A percentile compares a stretch with the other conserved stretches of the same genome.
phyloP scores from a whole-genome alignment of 2,113 vertebrate genomes.

The Morone saxatilis region DNA sequence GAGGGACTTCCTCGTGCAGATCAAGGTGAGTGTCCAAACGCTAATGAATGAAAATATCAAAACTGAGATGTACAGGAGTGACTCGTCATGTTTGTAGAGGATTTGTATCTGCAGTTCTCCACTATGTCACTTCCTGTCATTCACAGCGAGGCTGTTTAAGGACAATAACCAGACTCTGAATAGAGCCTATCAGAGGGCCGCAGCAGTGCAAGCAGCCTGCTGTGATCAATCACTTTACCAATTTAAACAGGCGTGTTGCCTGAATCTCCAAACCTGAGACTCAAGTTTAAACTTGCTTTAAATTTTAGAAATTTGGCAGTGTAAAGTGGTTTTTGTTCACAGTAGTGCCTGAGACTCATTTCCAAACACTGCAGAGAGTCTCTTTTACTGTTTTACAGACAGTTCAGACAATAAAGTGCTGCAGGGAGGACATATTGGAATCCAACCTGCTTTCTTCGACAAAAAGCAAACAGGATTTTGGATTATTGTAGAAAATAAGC shows the following conservation, averaged over 20 bases:
- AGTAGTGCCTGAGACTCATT: background rate
- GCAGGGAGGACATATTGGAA: too few relatives aligned
- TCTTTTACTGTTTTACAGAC: background rate
- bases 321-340: background rate
- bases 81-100: background rate
- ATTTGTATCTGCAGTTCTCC: too few relatives aligned
- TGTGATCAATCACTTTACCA: too few relatives aligned
- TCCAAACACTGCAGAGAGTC: background rate
- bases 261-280: background rate
- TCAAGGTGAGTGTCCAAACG: conserved; percentile 87
- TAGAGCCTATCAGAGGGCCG: too few relatives aligned
- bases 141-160: background rate
- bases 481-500: too few relatives aligned
- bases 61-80: too few relatives aligned
- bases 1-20: conserved; percentile 96
- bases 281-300: background rate
- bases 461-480: too few relatives aligned
- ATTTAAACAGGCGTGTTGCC: background rate
- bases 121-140: background rate
- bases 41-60: too few relatives aligned
- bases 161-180: background rate
- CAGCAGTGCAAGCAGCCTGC: too few relatives aligned
- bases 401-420: too few relatives aligned
- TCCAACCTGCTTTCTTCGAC: too few relatives aligned
- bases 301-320: too few relatives aligned